Evolutionary conservation across 2,888 invertebrate species (phyloP).

Genomic region (Chrysomela aeneicollis): DNA sequence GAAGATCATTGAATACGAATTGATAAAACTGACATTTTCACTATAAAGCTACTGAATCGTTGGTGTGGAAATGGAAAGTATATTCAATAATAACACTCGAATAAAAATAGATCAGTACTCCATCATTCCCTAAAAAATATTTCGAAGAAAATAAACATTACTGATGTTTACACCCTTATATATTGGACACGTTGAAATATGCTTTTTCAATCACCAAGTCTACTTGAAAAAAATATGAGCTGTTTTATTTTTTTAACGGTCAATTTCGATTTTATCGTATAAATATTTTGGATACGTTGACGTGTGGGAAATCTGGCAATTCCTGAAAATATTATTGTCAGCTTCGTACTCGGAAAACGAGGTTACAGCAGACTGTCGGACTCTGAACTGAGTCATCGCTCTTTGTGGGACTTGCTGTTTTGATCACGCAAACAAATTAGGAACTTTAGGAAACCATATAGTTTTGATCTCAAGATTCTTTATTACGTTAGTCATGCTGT

Average conservation of each 20-base stretch:
- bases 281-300: background rate
- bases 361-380: background rate
- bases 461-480: background rate
- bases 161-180: no score
- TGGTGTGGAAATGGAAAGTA: no score
- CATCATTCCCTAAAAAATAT: no score
- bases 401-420: background rate
- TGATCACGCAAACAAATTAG: background rate
- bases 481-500: background rate
- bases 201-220: background rate
- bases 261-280: background rate
- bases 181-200: no score
- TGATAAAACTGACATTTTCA: no score
- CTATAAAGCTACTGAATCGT: no score
- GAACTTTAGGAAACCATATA: background rate
- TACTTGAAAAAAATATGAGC: background rate
- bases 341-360: background rate
- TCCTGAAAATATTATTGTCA: background rate
- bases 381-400: background rate
- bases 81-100: no score
- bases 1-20: no score
- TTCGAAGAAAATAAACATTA: no score
- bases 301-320: conserved; percentile 1
- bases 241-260: background rate
- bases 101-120: no score